These are phyloP conservation scores for Drosophila tani DNA, from an alignment of 1,140 invertebrate genomes.

Conservation along the genomic window DNA sequence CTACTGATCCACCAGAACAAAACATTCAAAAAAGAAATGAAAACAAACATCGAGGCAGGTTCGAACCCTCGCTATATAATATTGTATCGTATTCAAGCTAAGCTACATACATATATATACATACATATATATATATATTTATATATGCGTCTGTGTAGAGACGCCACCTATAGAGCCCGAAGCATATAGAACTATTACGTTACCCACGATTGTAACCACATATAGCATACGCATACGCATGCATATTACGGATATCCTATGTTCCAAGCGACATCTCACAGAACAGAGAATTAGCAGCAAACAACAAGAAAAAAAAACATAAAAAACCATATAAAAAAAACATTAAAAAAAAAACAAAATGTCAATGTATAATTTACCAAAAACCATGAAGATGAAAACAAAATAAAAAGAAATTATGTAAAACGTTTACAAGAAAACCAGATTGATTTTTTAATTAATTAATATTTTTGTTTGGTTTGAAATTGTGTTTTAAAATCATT, in stretches of 20 bases:
- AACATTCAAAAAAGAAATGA: background rate
- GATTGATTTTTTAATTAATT: background rate
- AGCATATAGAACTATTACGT: conserved; percentile 44
- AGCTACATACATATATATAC: conserved; percentile 36
- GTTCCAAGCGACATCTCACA: conserved; percentile 26
- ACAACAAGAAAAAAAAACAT: background rate
- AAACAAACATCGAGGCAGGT: conserved; percentile 8
- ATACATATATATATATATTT: conserved; percentile 32
- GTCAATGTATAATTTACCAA: conserved; percentile 55
- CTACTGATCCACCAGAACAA: conserved; percentile 21
- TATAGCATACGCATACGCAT: conserved; percentile 47
- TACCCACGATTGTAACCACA: conserved; percentile 47
- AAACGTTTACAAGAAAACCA: conserved; percentile 63
- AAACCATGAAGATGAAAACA: conserved; percentile 16
- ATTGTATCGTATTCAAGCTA: conserved; percentile 47
- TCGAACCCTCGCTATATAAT: conserved; percentile 29
- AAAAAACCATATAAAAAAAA: background rate
- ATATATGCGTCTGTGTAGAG: conserved; percentile 43
- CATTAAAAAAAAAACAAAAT: conserved; percentile 6
- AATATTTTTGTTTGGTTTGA: no score
- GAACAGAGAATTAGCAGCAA: conserved; percentile 11
- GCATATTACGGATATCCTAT: conserved; percentile 39
- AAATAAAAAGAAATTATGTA: conserved; percentile 73
- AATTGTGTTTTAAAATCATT: no score
- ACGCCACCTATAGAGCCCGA: conserved; percentile 39